A percentile compares a stretch with the other conserved stretches of the same genome.
Evolutionary conservation across 2,113 vertebrate genomes (phyloP).

Genomic region (Leiothrix lutea): DNA sequence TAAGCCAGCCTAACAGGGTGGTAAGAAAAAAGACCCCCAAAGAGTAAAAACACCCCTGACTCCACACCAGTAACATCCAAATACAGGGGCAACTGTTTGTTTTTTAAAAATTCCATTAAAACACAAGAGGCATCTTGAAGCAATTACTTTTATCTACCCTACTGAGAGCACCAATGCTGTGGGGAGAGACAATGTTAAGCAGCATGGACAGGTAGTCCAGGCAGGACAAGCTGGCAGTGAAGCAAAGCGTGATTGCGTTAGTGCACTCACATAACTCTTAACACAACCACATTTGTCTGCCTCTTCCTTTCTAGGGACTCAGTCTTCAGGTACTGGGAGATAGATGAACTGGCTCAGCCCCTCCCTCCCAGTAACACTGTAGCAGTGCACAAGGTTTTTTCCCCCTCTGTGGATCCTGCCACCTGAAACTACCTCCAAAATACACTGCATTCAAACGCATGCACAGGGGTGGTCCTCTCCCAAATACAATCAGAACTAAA

Average conservation of each 20-base stretch:
- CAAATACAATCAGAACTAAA: background rate
- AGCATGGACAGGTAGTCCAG: background rate
- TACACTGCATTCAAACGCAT: background rate
- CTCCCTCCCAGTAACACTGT: background rate
- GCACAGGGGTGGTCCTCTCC: fast-evolving
- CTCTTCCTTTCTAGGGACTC: background rate
- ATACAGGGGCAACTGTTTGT: fast-evolving
- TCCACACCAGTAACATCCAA: background rate
- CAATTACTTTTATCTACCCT: background rate
- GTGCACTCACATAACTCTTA: background rate
- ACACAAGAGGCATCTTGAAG: background rate
- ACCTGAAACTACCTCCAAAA: background rate
- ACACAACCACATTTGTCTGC: background rate
- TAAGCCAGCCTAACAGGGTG: background rate
- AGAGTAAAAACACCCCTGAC: background rate
- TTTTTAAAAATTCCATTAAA: background rate
- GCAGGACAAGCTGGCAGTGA: background rate
- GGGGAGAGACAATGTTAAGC: background rate
- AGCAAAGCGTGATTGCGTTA: background rate
- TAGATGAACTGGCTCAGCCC: no score
- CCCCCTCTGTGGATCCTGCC: background rate
- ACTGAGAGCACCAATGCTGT: background rate
- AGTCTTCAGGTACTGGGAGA: background rate
- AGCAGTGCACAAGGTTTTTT: background rate
- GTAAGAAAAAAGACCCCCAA: background rate